Base-by-base conservation (phyloP, 2,113 vertebrate species). In the Urocolius indicus region DNA sequence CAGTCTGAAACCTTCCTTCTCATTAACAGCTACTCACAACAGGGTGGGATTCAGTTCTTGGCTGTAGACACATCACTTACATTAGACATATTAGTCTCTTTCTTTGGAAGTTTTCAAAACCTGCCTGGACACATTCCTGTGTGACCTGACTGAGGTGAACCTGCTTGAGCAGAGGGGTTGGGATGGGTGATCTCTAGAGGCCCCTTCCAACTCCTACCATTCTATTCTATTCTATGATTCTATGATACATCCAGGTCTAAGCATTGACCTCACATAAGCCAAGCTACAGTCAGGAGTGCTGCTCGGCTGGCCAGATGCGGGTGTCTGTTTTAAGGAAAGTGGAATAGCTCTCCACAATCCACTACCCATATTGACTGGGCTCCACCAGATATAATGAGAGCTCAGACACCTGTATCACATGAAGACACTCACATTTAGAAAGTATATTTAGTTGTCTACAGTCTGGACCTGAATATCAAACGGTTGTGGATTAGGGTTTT, bases 381-480 rank as follows among this genome's bases (percentile, higher is more conserved):
- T 84, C 26, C 41, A 61, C 62, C 38, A 72, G 49, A 87, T 94
- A 82, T 89, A 89, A 87, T 5, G 21, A 59, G 75, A 95, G 79
- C 52, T 92, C 48, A 92, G 86, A 82, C 90, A 82, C 86, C 71
- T 86, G 68, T 79, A 79, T 80, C 67, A 23, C 58, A 65, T 24
- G 75, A 77, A 94, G 88, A 81, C 59, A 29, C 43, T 59, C 69
- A 3, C 71, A 67, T 86, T 96, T 96, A 96, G 94, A 93, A 88
- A 77, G 83, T 92, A 55, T 95, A 86, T 95, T 96, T 96, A 95
- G 57, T 51, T 86, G 92, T 84, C 94, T 93, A 29, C 83, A 74
- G 95, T 90, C 94, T 94, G 86, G 79, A 77, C 72, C 63, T 84
- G 90, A 92, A 54, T 90, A 94, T 90, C 94, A 92, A 95, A 84